Conservation (phyloP, 64 coral and sea anemone genomes). For the Montipora sp. region DNA sequence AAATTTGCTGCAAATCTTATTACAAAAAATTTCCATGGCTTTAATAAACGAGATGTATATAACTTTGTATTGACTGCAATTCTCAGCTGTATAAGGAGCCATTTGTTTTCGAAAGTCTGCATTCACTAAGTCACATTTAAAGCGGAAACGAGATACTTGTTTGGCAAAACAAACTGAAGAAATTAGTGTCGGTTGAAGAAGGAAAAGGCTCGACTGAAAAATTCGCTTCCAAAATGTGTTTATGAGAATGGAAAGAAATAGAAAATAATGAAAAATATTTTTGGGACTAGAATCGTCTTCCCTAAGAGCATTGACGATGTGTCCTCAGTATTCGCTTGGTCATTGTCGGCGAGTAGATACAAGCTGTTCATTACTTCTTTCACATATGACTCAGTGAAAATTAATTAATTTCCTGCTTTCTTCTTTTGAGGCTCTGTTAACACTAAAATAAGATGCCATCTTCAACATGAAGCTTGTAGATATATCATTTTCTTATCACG, state of each 20-base stretch:
- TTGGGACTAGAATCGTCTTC: background rate
- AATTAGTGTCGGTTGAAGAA: background rate
- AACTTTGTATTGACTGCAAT: no score
- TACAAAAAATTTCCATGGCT: background rate
- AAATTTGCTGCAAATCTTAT: background rate
- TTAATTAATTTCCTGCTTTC: background rate
- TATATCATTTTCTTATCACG: background rate
- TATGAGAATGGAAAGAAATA: background rate
- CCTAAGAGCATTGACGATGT: background rate
- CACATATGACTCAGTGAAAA: background rate
- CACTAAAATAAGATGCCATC: background rate
- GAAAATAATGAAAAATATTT: no score
- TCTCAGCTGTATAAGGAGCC: no score
- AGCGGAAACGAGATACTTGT: no score
- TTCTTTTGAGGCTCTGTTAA: background rate
- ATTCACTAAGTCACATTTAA: no score
- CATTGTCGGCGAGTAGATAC: background rate
- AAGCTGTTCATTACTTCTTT: background rate
- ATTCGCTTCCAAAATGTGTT: no score
- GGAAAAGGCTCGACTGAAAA: no score
- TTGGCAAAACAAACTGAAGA: background rate
- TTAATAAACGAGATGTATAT: no score
- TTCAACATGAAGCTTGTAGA: background rate
- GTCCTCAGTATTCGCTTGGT: background rate
- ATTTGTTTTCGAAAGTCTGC: no score